Base-by-base conservation (phyloP, 2,888 invertebrate genomes). In the Hydrotaea cyrtoneurina region DNA sequence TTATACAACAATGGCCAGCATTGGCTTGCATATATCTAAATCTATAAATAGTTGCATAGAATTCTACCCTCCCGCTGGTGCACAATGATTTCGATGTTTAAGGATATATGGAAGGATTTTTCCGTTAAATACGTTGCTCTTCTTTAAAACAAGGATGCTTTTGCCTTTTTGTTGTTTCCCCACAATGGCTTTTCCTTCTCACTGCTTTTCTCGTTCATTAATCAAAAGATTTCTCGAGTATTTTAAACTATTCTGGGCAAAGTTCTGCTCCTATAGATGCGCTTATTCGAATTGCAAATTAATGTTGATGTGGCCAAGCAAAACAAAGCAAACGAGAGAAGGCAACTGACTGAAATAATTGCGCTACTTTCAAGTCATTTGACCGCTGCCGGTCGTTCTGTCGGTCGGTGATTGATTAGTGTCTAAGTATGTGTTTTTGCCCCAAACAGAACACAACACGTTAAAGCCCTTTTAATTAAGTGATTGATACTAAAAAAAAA, bases 181-280 rank as follows among this genome's bases (percentile, higher is more conserved):
- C n/a, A n/a, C n/a, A 17, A 8, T 53, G 53, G n/a, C 17, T 21
- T 72, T 21, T 57, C 46, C 21, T 57, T 15, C 15, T 66, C 73
- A 53, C 31, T 57, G 15, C 15, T 78, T 81, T 75, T 74, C 73
- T 74, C 73, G 46, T 85, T 85, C 79, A 85, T 85, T 85, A 85
- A 79, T 82, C 82, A 80, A 79, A 73, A 53, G 66, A 79, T 69
- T 76, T 66, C 76, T 82, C 43, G 11, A 62, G 8, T 62, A 71
- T 46, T 77, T 74, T 77, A 77, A 77, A 74, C 69, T 15, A 21
- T 19, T 66, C 66, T 43, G 39, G 15, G 39, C 39, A 39, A 11
- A 39, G 39, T 39, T 39, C 13, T 10, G 39, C 62, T 66, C 10
- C 17, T n/a, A 39, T 64, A 64, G 19, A 11, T 64, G n/a, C 17